Evolutionary conservation across 2,888 invertebrate species (phyloP), one percentile per base, ranked within the genome.

Genomic region (Drosophila maculinotata): DNA sequence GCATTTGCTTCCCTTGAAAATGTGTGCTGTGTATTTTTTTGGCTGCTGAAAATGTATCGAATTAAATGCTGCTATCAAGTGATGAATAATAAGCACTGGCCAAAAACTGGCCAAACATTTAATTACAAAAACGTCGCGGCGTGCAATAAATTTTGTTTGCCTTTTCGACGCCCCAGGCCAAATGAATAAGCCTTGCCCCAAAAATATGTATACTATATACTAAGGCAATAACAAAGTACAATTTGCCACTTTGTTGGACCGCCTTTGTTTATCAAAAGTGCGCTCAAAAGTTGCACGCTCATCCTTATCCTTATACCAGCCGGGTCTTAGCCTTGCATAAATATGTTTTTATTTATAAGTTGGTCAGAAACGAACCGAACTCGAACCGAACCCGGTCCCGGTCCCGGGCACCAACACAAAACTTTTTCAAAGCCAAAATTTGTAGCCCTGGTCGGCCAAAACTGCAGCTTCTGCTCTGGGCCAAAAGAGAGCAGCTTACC

Each of bases 51-150:
- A 52, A 30, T 28, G 58, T 45, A 60, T 72, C 54, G 73, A 60
- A 70, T 72, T 66, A 70, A 71, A 66, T 52, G 71, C 49, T 39
- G 79, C 62, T 51, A 60, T 70, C 66, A 80, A 75, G 65, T 79
- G 71, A 63, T 86, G 72, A 85, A 87, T 87, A 82, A 85, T 85
- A 82, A 75, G 76, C 76, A 76, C 60, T 63, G 57, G 5, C 31
- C 58, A 57, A 44, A 38, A 52, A 14, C 60, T 69, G 85, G 51
- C 66, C 82, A 81, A 84, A 87, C 81, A 81, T 81, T 81, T 81
- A 81, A 81, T 81, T 81, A 85, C 81, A 85, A 85, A 82, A 82
- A 73, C 79, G 86, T 87, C 80, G 88, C 86, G 65, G 66, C 60
- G 58, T 49, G 81, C 88, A 76, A 82, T 82, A 87, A 82, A 87